Evolutionary conservation across 1,140 invertebrate species (phyloP), one percentile per base, ranked within the genome.

Genomic region (Akabosia matsudoensis): DNA sequence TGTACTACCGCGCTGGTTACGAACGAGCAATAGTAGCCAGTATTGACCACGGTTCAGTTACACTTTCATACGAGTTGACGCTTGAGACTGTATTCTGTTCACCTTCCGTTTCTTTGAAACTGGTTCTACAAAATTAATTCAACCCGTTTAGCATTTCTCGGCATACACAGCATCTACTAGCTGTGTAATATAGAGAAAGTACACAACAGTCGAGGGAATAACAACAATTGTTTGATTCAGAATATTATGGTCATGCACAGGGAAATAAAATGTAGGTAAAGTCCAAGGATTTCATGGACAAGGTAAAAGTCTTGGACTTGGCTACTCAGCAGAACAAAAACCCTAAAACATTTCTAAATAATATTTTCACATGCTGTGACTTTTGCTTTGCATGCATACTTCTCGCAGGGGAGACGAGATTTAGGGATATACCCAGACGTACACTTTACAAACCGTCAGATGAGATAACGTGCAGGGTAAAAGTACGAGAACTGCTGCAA

Each of bases 271-370:
- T 67, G 61, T 45, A 45, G 61, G 61, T 67, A 67, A 67, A 67
- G 61, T 67, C 61, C 61, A 67, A 67, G 61, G 61, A 67, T 67
- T 30, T 67, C 30, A 13, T 4, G 31, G 61, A 31, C 61, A 67
- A 67, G 61, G 61, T 67, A 67, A 67, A 22, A 67, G 22, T 30
- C 7, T 10, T 30, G 31, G 24, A 30, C 24, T 31, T 67, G 31
- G 13, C 28, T 7, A 30, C 4, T 28, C n/a, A 67, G 3, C 7
- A 67, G 24, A 30, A 30, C 13, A 30, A 67, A 67, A 16, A 67
- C 7, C n/a, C n/a, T n/a, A n/a, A n/a, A 30, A 31, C 10, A 30
- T 28, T 4, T 67, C 24, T 67, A n/a, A 56, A 10, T 56, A 56
- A 56, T n/a, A 56, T 16, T 4, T 67, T 30, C 28, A 67, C 3